Percentiles rank a stretch among this genome's conserved stretches.
These are phyloP conservation scores for Limnephilus rhombicus DNA, from an alignment of 2,888 invertebrate species.

Conservation along the genomic window DNA sequence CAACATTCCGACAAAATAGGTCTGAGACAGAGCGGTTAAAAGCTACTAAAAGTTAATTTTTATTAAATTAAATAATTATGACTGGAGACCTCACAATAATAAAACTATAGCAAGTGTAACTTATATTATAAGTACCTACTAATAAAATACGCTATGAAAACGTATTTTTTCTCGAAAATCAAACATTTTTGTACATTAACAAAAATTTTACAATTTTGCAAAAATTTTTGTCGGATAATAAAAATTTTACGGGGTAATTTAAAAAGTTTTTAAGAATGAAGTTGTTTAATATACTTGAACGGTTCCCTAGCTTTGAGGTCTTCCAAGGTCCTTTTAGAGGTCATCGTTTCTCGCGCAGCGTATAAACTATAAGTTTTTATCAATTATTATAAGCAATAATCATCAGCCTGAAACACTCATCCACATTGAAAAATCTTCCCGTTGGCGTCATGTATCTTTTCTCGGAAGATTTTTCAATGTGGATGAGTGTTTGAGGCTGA, in stretches of 20 bases:
- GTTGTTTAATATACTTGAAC: no score
- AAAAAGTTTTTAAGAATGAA: not conserved
- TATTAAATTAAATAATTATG: not conserved
- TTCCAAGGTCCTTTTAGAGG: not conserved
- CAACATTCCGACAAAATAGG: no score
- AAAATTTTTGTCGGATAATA: no score
- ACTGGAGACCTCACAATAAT: not conserved
- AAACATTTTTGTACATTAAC: not conserved
- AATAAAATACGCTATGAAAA: not conserved
- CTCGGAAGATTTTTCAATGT: no score
- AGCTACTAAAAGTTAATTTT: not conserved
- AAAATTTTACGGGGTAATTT: not conserved
- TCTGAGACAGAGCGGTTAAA: not conserved
- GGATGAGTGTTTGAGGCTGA: no score
- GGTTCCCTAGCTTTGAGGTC: not conserved
- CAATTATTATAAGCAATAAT: no score
- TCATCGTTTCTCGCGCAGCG: not conserved
- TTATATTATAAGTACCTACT: not conserved
- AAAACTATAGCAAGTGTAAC: not conserved
- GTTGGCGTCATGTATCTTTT: no score
- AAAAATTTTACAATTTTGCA: no score
- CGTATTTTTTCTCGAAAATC: not conserved
- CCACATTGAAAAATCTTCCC: no score
- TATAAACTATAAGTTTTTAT: not conserved
- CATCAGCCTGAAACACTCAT: no score